Conservation (phyloP, 2,888 invertebrate species). For the Sympetrum striolatum region DNA sequence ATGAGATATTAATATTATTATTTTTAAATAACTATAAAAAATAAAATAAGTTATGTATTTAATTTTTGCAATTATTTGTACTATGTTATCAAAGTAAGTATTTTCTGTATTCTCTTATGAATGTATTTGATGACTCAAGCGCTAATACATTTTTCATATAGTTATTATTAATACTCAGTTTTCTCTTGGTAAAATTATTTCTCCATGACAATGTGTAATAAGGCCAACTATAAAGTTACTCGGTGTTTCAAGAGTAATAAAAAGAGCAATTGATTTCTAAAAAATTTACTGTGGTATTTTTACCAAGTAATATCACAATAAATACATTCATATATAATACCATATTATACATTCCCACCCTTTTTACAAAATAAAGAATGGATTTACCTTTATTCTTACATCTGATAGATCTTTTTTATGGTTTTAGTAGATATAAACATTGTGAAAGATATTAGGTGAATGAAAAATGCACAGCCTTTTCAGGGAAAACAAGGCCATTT, state of each 20-base stretch:
- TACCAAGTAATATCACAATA: neutral
- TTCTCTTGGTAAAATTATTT: no score
- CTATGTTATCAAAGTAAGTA: no score
- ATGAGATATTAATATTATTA: no score
- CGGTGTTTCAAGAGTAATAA: neutral
- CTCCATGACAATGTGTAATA: neutral
- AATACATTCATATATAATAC: neutral
- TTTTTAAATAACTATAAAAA: no score
- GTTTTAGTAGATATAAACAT: neutral
- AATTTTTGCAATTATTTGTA: no score
- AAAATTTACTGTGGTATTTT: neutral
- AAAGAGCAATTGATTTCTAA: neutral
- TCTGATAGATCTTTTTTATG: neutral
- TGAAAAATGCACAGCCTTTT: neutral
- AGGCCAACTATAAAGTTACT: neutral
- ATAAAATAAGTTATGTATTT: no score
- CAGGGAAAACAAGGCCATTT: neutral
- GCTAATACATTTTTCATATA: no score
- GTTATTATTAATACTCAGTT: no score
- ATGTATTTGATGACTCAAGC: no score
- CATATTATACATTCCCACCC: neutral
- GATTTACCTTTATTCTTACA: neutral
- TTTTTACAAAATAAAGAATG: neutral
- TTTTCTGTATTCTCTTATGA: no score
- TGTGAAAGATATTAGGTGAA: neutral